Conservation (phyloP, 2,888 invertebrate genomes). For the Agrenia bidenticulata region DNA sequence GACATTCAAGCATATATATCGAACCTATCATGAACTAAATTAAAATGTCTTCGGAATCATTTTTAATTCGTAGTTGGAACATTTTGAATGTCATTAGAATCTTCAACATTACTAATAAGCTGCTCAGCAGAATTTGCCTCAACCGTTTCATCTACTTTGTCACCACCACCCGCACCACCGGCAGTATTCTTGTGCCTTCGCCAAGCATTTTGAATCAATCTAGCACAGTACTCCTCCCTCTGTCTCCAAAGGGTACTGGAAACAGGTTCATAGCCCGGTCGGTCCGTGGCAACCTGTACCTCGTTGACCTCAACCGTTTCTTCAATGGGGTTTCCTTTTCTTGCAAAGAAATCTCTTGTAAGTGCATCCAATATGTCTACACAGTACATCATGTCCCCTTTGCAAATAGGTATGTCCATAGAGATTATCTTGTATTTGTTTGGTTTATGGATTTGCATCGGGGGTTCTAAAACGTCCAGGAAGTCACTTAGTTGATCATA, state of each 20-base stretch:
- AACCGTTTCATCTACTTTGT: too few relatives aligned
- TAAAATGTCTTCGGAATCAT: too few relatives aligned
- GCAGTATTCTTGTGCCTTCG: constrained; percentile 8
- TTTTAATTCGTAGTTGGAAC: too few relatives aligned
- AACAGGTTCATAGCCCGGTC: constrained; percentile 88
- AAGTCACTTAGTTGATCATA: constrained; percentile 93
- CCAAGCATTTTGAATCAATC: constrained; percentile 74
- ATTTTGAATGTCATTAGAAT: too few relatives aligned
- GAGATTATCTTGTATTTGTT: constrained; percentile 94
- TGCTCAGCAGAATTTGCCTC: too few relatives aligned
- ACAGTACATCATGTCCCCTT: constrained; percentile 93
- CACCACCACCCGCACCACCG: too few relatives aligned
- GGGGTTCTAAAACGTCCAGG: constrained; percentile 92
- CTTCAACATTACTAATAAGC: too few relatives aligned
- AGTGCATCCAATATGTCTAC: constrained; percentile 97
- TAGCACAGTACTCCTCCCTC: constrained; percentile 93
- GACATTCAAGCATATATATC: too few relatives aligned
- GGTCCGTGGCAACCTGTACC: constrained; percentile 78
- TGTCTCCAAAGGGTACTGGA: constrained; percentile 91
- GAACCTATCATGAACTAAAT: too few relatives aligned
- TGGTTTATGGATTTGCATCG: constrained; percentile 95
- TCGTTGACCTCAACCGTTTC: constrained; percentile 85
- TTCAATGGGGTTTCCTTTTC: constrained; percentile 91
- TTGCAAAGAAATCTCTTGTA: constrained; percentile 96
- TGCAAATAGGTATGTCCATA: constrained; percentile 98